Evolutionary conservation across 2,797 vertebrate species (phyloP).

Genomic region (Galago senegalensis): DNA sequence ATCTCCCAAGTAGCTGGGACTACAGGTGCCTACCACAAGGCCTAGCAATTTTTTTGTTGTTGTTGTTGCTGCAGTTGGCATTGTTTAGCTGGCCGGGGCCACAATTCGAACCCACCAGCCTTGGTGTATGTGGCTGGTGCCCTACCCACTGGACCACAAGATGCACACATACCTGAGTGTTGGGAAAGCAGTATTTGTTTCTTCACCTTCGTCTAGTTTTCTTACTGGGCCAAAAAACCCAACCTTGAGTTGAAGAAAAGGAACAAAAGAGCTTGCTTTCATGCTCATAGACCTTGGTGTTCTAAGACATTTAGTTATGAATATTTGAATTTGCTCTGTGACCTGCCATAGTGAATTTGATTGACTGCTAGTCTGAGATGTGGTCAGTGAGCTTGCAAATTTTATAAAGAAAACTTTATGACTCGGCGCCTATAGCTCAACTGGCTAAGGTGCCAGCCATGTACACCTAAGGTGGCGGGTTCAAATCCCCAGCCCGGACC

Average conservation of each 20-base stretch:
- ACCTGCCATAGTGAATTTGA: not conserved
- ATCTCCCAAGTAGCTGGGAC: not conserved
- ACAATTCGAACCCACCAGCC: too few species aligned
- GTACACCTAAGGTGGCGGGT: too few species aligned
- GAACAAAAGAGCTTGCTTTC: not conserved
- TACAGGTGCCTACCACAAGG: not conserved
- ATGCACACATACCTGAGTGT: not conserved
- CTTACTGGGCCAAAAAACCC: not conserved
- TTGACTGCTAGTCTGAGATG: not conserved
- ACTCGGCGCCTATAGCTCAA: too few species aligned
- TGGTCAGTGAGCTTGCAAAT: not conserved
- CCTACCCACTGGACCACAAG: not conserved
- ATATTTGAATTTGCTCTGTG: conserved; percentile 34
- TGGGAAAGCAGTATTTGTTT: not conserved
- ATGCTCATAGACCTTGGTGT: not conserved
- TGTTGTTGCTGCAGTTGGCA: too few species aligned
- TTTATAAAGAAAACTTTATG: conserved; percentile 37
- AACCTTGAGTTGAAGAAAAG: not conserved
- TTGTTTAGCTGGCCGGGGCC: too few species aligned
- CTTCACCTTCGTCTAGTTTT: not conserved
- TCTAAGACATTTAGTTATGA: not conserved
- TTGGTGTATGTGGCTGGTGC: too few species aligned
- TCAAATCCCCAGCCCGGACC: too few species aligned
- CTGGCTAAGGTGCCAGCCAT: too few species aligned
- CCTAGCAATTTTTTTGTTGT: too few species aligned